Base-by-base conservation (phyloP, 1,140 invertebrate species). In the Rhagoletis zephyria region DNA sequence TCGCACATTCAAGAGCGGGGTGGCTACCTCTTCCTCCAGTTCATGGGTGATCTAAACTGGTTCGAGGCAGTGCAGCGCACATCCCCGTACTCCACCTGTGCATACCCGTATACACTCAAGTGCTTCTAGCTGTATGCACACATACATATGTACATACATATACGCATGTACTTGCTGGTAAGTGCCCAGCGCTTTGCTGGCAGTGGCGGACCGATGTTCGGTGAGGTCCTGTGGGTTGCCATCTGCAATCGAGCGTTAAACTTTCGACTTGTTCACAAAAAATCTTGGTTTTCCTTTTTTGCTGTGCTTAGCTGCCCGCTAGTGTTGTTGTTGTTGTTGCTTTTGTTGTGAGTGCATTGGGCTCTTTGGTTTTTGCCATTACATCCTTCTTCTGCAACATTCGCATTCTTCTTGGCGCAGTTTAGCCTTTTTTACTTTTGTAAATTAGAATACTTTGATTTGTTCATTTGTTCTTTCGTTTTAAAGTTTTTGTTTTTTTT, bases 391-490 rank as follows among this genome's bases (percentile, higher is more conserved):
- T 64, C 45, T 3, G 59, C 10, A 30, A 40, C 86, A 19, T 64
- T 70, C 12, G 14, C 86, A 19, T 64, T 70, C 42, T 48, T 70
- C 42, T 48, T 86, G 7, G 30, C 30, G n/a, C 45, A 60, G 42
- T 61, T 86, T 61, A 42, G 45, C 85, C 61, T 64, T 86, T 63
- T 63, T 40, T 60, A 63, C 61, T 64, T 64, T 48, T 86, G 42
- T 86, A 86, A 86, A 63, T 86, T 86, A 63, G 59, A 61, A 81
- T 81, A 56, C 74, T 81, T 81, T 81, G 48, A 81, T 81, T 81
- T 81, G 74, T 81, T 81, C 74, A 30, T 56, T 81, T 42, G 45
- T 56, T 81, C 19, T 48, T 16, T 9, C 12, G 10, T 48, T 48
- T 5, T 56, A 56, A 7, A 56, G 51, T 1, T 56, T 48, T 74